Conservation (phyloP, 2,113 vertebrate species). For the Xiphias gladius region DNA sequence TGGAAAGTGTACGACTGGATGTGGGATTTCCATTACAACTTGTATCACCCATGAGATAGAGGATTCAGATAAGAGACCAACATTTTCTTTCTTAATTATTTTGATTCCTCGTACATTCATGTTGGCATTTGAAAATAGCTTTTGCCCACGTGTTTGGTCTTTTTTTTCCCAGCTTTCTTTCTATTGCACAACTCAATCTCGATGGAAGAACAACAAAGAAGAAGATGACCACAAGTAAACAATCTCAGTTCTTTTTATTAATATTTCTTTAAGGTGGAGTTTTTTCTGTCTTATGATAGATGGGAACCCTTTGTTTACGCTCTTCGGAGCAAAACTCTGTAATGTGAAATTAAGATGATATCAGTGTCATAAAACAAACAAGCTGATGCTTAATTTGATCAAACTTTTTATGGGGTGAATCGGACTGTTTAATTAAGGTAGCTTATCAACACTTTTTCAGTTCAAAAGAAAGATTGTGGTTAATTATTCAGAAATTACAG, state of each 20-base stretch:
- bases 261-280: slow-evolving; percentile 27
- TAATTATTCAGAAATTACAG: slow-evolving; percentile 12
- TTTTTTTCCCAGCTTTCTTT: slow-evolving; percentile 10
- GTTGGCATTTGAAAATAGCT: slow-evolving; percentile 47
- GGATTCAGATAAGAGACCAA: slow-evolving; percentile 32
- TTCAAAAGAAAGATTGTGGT: slow-evolving; percentile 20
- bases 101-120: slow-evolving; percentile 39
- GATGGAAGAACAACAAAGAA: slow-evolving; percentile 6
- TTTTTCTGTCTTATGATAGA: slow-evolving; percentile 28
- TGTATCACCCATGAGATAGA: slow-evolving; percentile 54
- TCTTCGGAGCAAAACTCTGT: slow-evolving; percentile 29
- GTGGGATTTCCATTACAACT: slow-evolving; percentile 67
- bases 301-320: slow-evolving; percentile 47
- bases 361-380: slow-evolving; percentile 50
- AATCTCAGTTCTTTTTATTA: slow-evolving; percentile 39
- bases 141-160: slow-evolving; percentile 1
- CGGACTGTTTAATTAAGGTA: slow-evolving; percentile 29
- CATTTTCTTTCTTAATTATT: slow-evolving; percentile 57
- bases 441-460: background rate
- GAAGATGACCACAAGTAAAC: slow-evolving; percentile 33
- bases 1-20: slow-evolving; percentile 28
- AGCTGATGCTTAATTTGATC: slow-evolving; percentile 42
- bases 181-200: background rate
- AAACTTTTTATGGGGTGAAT: slow-evolving; percentile 30
- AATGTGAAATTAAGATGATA: slow-evolving; percentile 45